phyloP scores from a whole-genome alignment of 2,113 vertebrate species.

The Heterotilapia buettikoferi region DNA sequence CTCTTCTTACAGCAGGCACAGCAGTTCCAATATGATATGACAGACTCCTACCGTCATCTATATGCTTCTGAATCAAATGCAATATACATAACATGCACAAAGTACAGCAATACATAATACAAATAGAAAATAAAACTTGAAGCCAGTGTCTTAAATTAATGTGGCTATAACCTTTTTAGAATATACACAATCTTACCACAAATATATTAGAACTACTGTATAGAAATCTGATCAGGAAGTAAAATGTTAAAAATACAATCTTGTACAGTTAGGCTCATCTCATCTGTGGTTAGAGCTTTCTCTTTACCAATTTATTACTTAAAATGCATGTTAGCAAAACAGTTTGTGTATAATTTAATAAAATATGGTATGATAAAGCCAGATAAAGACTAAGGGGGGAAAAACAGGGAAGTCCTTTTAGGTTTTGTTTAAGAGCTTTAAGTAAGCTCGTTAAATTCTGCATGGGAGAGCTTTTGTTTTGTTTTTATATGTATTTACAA shows the following conservation, averaged over 20 bases:
- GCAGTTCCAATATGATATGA: constrained; percentile 33
- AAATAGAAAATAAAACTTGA: constrained; percentile 10
- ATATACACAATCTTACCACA: constrained; percentile 65
- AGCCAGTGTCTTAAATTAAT: constrained; percentile 68
- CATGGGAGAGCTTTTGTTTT: not conserved
- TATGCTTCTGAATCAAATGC: constrained; percentile 59
- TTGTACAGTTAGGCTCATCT: constrained; percentile 46
- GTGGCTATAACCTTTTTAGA: constrained; percentile 49
- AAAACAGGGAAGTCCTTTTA: not conserved
- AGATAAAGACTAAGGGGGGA: not conserved
- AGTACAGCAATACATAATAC: constrained; percentile 53
- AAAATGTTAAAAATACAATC: constrained; percentile 68
- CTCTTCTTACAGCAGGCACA: constrained; percentile 44
- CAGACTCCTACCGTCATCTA: constrained; percentile 23
- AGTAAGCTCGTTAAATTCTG: not conserved
- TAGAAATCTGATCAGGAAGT: constrained; percentile 34
- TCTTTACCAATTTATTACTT: not conserved
- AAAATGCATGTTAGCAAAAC: constrained; percentile 10
- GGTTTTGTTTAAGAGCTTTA: not conserved
- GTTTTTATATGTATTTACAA: not conserved
- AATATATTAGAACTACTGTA: constrained; percentile 58
- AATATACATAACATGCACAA: constrained; percentile 66
- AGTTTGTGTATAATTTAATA: not conserved
- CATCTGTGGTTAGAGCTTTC: not conserved
- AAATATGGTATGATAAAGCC: not conserved